Evolutionary conservation across 1,140 invertebrate species (phyloP).

Genomic region (Eupeodes corollae): DNA sequence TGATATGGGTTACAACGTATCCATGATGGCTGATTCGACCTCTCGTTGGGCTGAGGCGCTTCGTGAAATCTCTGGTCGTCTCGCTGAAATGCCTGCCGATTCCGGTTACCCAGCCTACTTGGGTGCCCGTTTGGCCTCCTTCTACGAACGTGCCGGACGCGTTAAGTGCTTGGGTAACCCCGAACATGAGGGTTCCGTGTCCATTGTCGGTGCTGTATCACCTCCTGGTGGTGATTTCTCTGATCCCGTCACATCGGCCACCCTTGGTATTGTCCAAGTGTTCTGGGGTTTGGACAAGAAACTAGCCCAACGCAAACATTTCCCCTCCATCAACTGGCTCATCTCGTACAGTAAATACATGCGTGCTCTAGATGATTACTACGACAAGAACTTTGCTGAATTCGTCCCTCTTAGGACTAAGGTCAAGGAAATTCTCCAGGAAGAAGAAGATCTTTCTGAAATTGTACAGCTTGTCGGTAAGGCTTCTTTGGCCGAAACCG

Average conservation of each 20-base stretch:
- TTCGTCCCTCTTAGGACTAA: slow-evolving; percentile 91
- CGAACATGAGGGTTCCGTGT: slow-evolving; percentile 93
- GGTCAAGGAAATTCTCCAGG: slow-evolving; percentile 94
- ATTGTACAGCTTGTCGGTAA: slow-evolving; percentile 99
- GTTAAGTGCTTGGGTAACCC: slow-evolving; percentile 98
- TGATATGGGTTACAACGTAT: slow-evolving; percentile 99
- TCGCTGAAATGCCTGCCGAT: slow-evolving; percentile 99
- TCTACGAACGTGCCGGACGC: slow-evolving; percentile 97
- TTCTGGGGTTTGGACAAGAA: slow-evolving; percentile 99
- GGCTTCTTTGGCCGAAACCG: slow-evolving; percentile 94
- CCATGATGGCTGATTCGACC: slow-evolving; percentile 99
- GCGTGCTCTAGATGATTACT: slow-evolving; percentile 95
- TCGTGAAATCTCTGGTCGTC: slow-evolving; percentile 98
- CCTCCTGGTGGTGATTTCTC: slow-evolving; percentile 99
- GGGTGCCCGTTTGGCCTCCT: slow-evolving; percentile 93
- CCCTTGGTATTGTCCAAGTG: slow-evolving; percentile 98
- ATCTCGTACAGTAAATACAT: slow-evolving; percentile 99
- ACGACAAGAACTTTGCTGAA: slow-evolving; percentile 97
- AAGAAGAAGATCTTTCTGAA: slow-evolving; percentile 99
- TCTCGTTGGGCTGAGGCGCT: slow-evolving; percentile 99
- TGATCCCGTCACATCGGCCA: slow-evolving; percentile 98
- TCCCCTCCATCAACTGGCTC: slow-evolving; percentile 99
- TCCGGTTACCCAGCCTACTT: slow-evolving; percentile 99
- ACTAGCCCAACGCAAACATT: slow-evolving; percentile 97
- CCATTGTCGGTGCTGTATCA: slow-evolving; percentile 98